phyloP scores from a whole-genome alignment of 2,797 vertebrate genomes.

The Varecia variegata region DNA sequence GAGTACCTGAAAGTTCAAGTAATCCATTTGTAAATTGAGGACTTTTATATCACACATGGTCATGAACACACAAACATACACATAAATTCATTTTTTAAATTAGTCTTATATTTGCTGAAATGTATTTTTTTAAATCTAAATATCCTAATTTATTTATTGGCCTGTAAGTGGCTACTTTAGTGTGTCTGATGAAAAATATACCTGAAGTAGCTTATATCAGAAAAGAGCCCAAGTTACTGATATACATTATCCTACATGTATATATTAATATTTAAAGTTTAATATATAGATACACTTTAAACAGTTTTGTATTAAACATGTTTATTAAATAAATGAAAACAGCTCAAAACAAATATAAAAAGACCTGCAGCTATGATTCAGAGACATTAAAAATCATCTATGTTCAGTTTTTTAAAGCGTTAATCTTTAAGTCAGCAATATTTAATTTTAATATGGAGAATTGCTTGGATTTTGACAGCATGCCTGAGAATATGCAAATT shows the following conservation, averaged over 20 bases:
- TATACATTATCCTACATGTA: background rate
- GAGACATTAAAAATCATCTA: background rate
- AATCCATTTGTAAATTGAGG: background rate
- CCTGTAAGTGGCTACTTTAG: background rate
- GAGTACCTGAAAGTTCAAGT: background rate
- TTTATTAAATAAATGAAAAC: background rate
- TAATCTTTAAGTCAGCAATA: background rate
- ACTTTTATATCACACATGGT: background rate
- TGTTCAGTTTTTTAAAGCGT: background rate
- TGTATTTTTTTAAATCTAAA: background rate
- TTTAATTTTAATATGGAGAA: slow-evolving; percentile 51
- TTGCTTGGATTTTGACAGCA: slow-evolving; percentile 37
- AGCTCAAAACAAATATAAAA: background rate
- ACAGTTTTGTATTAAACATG: background rate
- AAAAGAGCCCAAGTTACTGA: background rate
- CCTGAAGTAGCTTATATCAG: background rate
- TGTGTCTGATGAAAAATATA: background rate
- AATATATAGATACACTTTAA: background rate
- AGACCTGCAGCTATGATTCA: background rate
- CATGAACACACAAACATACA: background rate
- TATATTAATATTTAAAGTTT: background rate
- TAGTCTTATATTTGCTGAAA: slow-evolving; percentile 1
- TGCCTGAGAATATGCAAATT: slow-evolving; percentile 20
- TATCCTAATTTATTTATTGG: background rate
- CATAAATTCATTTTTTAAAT: background rate